A percentile compares a stretch with the other conserved stretches of the same genome.
Conservation (phyloP, 2,797 vertebrate species). For the Acanthurus tractus region DNA sequence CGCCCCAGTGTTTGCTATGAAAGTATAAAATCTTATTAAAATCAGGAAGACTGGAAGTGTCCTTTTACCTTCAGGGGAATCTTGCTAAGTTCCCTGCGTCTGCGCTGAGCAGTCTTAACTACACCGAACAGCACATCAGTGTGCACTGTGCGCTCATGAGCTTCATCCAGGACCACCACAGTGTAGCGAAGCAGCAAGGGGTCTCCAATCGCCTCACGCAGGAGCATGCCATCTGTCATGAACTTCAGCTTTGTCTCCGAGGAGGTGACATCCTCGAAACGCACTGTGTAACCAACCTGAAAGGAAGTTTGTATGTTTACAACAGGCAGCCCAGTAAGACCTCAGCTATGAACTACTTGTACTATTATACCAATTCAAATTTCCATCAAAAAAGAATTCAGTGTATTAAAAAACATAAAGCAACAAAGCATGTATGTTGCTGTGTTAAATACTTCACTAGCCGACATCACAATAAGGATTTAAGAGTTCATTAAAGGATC, state of each 20-base stretch:
- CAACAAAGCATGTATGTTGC: too few relatives aligned
- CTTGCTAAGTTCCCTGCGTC: conserved; percentile 89
- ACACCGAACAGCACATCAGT: conserved; percentile 97
- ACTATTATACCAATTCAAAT: background rate
- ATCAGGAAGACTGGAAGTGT: too few relatives aligned
- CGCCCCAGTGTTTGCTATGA: background rate
- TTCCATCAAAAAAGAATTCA: background rate
- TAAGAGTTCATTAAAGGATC: too few relatives aligned
- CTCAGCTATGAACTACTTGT: background rate
- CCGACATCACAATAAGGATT: background rate
- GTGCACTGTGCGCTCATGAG: conserved; percentile 95
- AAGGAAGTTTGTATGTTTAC: background rate
- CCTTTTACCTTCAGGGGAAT: conserved; percentile 89
- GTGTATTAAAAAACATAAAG: background rate
- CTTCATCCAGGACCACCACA: conserved; percentile 94
- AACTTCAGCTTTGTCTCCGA: conserved; percentile 93
- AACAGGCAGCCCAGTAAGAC: background rate
- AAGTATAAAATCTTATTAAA: background rate
- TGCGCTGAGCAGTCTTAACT: conserved; percentile 92
- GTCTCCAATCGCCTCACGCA: conserved; percentile 94
- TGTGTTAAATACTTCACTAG: too few relatives aligned
- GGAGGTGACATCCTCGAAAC: conserved; percentile 95
- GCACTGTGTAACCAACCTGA: conserved; percentile 96
- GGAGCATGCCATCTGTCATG: conserved; percentile 96
- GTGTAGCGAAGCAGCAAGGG: conserved; percentile 92